phyloP scores from a whole-genome alignment of 2,888 invertebrate genomes.

The Dioctria rufipes region DNA sequence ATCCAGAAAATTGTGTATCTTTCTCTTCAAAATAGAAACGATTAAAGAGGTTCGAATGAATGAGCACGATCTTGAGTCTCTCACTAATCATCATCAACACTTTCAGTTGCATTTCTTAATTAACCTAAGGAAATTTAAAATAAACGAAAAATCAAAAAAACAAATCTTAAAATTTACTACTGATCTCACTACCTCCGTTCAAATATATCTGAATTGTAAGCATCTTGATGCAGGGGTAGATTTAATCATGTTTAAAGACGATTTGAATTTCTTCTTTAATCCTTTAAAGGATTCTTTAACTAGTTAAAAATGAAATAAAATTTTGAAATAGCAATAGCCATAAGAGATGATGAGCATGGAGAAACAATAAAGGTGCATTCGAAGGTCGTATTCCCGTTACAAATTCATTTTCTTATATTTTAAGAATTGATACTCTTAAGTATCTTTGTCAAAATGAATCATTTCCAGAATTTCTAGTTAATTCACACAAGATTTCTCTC shows the following conservation, averaged over 20 bases:
- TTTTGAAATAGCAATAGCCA: not conserved
- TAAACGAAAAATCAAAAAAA: not conserved
- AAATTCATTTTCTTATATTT: constrained; percentile 1
- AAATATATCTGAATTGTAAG: not conserved
- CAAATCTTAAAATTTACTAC: not conserved
- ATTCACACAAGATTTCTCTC: too few species aligned
- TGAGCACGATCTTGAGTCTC: too few species aligned
- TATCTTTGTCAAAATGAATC: not conserved
- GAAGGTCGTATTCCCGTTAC: not conserved
- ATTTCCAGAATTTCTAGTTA: not conserved
- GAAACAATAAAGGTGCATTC: not conserved
- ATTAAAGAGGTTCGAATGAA: too few species aligned
- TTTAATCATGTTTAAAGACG: too few species aligned
- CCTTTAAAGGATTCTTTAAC: not conserved
- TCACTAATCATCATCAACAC: not conserved
- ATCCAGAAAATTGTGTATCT: not conserved
- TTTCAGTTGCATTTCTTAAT: not conserved
- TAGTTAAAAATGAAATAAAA: not conserved
- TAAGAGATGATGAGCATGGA: not conserved
- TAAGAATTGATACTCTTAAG: not conserved
- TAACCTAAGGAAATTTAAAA: not conserved
- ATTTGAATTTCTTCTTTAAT: not conserved
- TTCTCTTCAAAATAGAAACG: too few species aligned
- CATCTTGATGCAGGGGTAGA: not conserved
- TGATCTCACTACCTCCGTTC: not conserved